Evolutionary conservation across 2,888 invertebrate species (phyloP).

Genomic region (Argyra leucocephala): DNA sequence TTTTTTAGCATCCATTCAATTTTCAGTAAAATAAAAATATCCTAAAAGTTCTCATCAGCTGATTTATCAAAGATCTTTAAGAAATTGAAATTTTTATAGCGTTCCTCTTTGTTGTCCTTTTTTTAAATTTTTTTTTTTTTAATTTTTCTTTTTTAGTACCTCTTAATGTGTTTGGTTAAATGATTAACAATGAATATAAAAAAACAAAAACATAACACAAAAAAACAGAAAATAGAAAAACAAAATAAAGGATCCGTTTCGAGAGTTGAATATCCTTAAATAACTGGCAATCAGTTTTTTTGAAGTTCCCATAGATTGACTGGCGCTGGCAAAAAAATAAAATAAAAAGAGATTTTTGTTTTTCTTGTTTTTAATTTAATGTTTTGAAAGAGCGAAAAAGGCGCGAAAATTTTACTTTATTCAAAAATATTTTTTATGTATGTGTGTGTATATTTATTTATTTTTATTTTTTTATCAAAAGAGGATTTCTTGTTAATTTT

Average conservation of each 20-base stretch:
- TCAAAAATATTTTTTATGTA: too few species aligned
- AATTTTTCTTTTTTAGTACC: neutral
- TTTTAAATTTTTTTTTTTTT: neutral
- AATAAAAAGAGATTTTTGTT: too few species aligned
- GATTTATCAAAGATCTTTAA: neutral
- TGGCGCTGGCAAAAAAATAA: neutral
- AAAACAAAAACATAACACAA: neutral
- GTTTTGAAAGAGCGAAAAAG: too few species aligned
- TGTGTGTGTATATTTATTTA: too few species aligned
- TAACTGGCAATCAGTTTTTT: neutral
- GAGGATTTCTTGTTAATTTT: too few species aligned
- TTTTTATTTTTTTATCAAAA: too few species aligned
- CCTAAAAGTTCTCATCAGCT: neutral
- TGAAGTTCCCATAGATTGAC: neutral
- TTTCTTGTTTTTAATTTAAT: too few species aligned
- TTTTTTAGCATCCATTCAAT: too few species aligned
- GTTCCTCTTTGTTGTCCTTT: neutral
- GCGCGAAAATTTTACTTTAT: too few species aligned
- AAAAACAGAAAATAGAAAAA: neutral
- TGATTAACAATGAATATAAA: neutral
- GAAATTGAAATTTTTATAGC: neutral
- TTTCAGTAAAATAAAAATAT: too few species aligned
- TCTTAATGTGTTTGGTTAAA: neutral
- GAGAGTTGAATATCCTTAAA: slow-evolving; percentile 1
- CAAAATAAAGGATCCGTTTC: neutral